phyloP scores from a whole-genome alignment of 2,797 vertebrate genomes.

The Rhinichthys osculus region DNA sequence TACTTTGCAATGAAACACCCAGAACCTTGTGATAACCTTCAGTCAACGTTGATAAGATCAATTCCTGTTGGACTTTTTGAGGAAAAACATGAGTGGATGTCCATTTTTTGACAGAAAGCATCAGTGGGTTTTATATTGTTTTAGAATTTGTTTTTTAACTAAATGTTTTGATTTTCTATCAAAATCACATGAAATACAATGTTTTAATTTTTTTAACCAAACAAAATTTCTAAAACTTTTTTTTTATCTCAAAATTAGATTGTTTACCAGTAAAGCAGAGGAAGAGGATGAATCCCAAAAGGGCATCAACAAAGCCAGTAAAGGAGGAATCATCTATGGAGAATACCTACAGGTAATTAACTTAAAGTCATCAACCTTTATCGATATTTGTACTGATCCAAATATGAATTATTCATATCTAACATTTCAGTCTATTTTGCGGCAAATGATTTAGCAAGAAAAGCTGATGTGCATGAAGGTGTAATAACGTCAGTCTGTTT shows the following conservation, averaged over 20 bases:
- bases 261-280: constrained; percentile 80
- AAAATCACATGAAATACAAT: neutral
- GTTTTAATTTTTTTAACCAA: too few relatives aligned
- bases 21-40: neutral
- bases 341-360: constrained; percentile 88
- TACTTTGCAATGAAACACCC: neutral
- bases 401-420: neutral
- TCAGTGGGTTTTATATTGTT: constrained; percentile 69
- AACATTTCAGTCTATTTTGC: neutral
- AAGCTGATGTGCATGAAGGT: neutral
- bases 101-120: constrained; percentile 80
- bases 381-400: neutral
- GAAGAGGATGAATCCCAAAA: constrained; percentile 83
- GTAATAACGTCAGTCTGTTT: neutral
- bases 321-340: constrained; percentile 88
- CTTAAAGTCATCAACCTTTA: neutral
- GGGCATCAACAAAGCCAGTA: constrained; percentile 87
- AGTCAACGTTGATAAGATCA: neutral
- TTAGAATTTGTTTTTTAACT: neutral
- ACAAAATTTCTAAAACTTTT: too few relatives aligned
- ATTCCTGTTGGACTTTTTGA: constrained; percentile 26
- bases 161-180: neutral
- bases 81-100: constrained; percentile 80
- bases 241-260: constrained; percentile 69
- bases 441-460: neutral